Evolutionary conservation across 2,113 vertebrate species (phyloP), one percentile per base, ranked within the genome.

Genomic region (Etheostoma spectabile): DNA sequence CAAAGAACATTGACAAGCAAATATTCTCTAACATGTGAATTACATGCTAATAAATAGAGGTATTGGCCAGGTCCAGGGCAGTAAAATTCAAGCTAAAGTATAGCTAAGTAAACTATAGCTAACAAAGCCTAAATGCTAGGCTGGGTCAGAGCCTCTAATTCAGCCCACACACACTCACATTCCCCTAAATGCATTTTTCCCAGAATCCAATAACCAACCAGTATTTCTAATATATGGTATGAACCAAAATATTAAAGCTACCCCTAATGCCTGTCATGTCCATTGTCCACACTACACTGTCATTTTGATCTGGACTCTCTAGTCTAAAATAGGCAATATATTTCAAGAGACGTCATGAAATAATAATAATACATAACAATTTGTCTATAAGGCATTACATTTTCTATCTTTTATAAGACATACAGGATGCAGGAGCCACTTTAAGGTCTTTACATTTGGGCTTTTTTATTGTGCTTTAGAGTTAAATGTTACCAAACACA

Each of bases 391-490:
- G 27, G 19, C 2, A 42, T 42, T 42, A 42, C 38, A 42, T 42
- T 42, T 42, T 42, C 38, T 42, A 42, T 42, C 11, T 11, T 42
- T 2, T 42, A 42, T 42, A 42, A 42, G 38, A 42, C 38, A 42
- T 42, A 42, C 38, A 42, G 10, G 8, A 62, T 19, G 12, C 18
- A 27, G 30, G 69, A 66, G 53, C 21, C 21, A 53, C 16, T 6
- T 52, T 10, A 6, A 11, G 51, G 12, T 30, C 15, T 35, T 70
- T 33, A 13, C 14, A 2, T 19, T 38, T 56, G 24, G 13, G 2
- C n/a, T 70, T 62, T 62, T 46, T 62, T 53, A 62, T 56, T 13
- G 24, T 22, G 24, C 49, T 57, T 68, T 18, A 21, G 33, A 59
- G 13, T 48, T 33, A 4, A 42, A 62, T 61, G 46, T 67, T 15